phyloP scores from a whole-genome alignment of 2,888 invertebrate species.

The Ypsolopha scabrella region DNA sequence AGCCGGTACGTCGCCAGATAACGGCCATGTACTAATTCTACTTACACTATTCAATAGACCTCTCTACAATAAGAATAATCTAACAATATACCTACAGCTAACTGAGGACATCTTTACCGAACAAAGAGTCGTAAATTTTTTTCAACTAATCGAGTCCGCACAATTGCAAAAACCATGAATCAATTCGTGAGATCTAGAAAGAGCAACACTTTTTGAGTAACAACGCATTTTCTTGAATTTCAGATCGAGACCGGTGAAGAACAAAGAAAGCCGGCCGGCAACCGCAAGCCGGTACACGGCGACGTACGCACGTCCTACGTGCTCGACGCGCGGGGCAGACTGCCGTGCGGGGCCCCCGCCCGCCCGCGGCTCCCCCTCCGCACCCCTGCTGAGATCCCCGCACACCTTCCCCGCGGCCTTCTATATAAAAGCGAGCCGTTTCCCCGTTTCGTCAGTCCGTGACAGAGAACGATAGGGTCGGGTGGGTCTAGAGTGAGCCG shows the following conservation, averaged over 20 bases:
- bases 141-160: too few relatives aligned
- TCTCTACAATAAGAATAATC: too few relatives aligned
- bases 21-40: too few relatives aligned
- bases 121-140: too few relatives aligned
- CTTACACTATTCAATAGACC: too few relatives aligned
- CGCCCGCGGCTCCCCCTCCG: conserved; percentile 43
- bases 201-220: too few relatives aligned
- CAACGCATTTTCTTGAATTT: too few relatives aligned
- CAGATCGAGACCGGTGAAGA: conserved; percentile 12
- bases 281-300: conserved; percentile 27
- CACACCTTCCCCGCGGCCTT: conserved; percentile 43
- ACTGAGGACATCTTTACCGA: too few relatives aligned
- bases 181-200: too few relatives aligned
- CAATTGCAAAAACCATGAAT: too few relatives aligned
- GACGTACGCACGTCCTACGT: conserved; percentile 30
- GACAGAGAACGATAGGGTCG: conserved; percentile 61
- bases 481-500: conserved; percentile 57
- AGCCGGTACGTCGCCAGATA: too few relatives aligned
- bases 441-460: conserved; percentile 60
- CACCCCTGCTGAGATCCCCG: conserved; percentile 22
- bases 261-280: conserved; percentile 66
- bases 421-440: conserved; percentile 58
- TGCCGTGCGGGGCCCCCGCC: conserved; percentile 60
- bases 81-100: too few relatives aligned
- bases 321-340: conserved; percentile 31